Conservation (phyloP, 1,140 invertebrate genomes). For the Apocrypta bakeri region DNA sequence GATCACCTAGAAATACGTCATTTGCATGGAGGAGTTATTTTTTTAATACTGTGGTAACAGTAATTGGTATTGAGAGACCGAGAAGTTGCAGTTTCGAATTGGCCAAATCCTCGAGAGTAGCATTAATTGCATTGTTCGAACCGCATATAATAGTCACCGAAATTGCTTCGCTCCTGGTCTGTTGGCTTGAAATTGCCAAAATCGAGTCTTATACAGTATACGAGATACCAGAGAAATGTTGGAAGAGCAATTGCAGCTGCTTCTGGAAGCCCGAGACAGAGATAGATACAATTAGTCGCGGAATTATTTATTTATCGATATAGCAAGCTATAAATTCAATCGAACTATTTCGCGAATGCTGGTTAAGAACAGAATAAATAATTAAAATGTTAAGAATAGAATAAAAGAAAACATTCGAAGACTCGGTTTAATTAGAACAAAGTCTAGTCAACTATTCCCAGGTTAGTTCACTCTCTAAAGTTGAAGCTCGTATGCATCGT, state of each 20-base stretch:
- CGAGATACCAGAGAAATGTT: not conserved
- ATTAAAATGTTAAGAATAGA: too few species aligned
- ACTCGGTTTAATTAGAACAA: not conserved
- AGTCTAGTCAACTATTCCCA: too few species aligned
- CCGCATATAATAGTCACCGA: constrained; percentile 38
- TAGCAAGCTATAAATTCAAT: not conserved
- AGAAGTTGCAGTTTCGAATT: constrained; percentile 11
- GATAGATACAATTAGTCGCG: constrained; percentile 11
- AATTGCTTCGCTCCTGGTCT: constrained; percentile 48
- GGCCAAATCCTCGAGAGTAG: constrained; percentile 22
- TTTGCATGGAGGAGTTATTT: too few species aligned
- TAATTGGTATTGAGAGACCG: constrained; percentile 13
- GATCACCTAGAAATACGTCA: too few species aligned
- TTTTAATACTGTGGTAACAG: too few species aligned
- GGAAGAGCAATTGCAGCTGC: not conserved
- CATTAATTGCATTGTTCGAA: constrained; percentile 43
- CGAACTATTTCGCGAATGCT: too few species aligned
- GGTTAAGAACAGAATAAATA: too few species aligned
- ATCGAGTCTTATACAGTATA: constrained; percentile 41
- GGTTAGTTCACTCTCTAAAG: too few species aligned
- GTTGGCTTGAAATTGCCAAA: constrained; percentile 52
- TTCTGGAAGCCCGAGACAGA: not conserved
- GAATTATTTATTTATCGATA: constrained; percentile 34
- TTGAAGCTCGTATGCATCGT: too few species aligned
- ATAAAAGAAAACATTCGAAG: too few species aligned